A percentile compares a stretch with the other conserved stretches of the same genome.
These are phyloP conservation scores for Lasioglossum villosulum DNA, from an alignment of 2,888 invertebrate genomes.

Conservation along the genomic window DNA sequence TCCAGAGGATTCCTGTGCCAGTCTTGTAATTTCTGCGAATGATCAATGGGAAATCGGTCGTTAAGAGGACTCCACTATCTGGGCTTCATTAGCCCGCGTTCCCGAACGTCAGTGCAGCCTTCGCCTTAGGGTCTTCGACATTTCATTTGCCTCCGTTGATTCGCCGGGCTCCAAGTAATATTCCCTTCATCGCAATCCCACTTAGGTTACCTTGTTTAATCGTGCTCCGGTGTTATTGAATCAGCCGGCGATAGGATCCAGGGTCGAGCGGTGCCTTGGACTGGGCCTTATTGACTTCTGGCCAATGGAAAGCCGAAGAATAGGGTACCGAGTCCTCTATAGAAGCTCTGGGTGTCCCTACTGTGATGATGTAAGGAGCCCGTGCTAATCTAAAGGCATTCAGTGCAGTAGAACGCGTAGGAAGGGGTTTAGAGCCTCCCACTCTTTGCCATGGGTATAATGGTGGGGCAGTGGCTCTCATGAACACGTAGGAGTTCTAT, in stretches of 20 bases:
- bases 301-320: background rate
- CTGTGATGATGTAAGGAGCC: background rate
- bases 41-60: constrained; percentile 53
- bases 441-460: background rate
- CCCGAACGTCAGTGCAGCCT: background rate
- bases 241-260: background rate
- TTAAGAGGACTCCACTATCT: constrained; percentile 31
- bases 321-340: background rate
- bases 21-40: constrained; percentile 45
- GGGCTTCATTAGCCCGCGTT: constrained; percentile 44
- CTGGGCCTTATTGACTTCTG: background rate
- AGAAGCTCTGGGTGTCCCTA: background rate
- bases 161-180: background rate
- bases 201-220: background rate
- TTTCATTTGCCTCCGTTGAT: constrained; percentile 1
- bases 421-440: background rate
- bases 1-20: constrained; percentile 33
- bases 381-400: background rate
- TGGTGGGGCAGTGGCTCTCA: background rate
- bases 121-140: background rate
- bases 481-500: background rate
- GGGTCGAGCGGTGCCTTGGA: background rate
- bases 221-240: background rate
- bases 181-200: background rate
- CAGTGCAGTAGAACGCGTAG: background rate